Percentiles rank a stretch among this genome's conserved stretches.
Evolutionary conservation across 2,113 vertebrate genomes (phyloP).

Genomic region (Ornithorhynchus anatinus): DNA sequence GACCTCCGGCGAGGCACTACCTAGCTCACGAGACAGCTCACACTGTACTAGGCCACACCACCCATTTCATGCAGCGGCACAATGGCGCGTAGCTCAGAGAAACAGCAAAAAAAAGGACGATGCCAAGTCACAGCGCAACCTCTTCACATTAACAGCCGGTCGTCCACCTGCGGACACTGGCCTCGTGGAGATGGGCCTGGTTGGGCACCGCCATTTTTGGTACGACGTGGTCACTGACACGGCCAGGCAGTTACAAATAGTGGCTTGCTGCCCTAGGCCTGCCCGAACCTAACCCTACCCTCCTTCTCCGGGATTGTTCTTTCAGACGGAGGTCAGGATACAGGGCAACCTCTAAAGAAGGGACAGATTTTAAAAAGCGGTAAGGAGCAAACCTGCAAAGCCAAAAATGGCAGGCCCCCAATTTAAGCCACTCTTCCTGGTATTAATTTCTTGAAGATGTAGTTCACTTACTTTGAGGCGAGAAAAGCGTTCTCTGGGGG

Average conservation of each 20-base stretch:
- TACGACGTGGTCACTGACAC: neutral
- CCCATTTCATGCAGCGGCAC: constrained; percentile 45
- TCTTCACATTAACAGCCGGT: neutral
- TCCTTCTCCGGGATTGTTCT: too few relatives aligned
- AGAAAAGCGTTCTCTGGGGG: neutral
- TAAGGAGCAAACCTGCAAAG: too few relatives aligned
- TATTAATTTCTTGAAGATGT: neutral
- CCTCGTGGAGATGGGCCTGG: constrained; percentile 5
- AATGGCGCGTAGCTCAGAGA: constrained; percentile 34
- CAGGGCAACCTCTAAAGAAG: too few relatives aligned
- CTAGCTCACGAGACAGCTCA: constrained; percentile 24
- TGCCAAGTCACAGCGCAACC: constrained; percentile 5
- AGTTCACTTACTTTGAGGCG: neutral
- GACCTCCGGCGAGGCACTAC: neutral
- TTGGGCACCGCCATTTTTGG: neutral
- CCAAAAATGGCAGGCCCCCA: too few relatives aligned
- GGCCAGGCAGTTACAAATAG: too few relatives aligned
- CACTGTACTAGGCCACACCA: neutral
- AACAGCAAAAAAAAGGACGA: constrained; percentile 1
- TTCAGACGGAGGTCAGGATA: too few relatives aligned
- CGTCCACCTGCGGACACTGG: constrained; percentile 9
- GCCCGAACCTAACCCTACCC: too few relatives aligned
- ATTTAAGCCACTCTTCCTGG: too few relatives aligned
- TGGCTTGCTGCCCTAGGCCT: too few relatives aligned
- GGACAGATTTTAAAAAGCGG: too few relatives aligned